phyloP scores from a whole-genome alignment of 2,113 vertebrate genomes.

The Nannospalax galili region DNA sequence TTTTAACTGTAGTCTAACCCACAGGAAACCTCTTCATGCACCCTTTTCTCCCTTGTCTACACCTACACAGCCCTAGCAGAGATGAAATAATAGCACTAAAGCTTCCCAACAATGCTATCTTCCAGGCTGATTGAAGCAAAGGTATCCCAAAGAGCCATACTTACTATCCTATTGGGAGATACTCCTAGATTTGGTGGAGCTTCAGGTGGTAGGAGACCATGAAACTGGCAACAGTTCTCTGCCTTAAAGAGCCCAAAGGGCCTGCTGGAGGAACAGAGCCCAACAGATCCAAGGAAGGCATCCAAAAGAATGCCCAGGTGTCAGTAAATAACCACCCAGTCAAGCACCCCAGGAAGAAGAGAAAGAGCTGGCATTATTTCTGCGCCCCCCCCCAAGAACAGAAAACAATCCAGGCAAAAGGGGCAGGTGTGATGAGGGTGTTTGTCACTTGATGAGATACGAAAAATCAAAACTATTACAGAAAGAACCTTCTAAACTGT shows the following conservation, averaged over 20 bases:
- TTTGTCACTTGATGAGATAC: slow-evolving; percentile 1
- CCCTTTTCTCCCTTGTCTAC: neutral
- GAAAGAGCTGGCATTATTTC: neutral
- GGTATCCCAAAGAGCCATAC: neutral
- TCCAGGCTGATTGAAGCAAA: neutral
- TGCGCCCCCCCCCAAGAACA: neutral
- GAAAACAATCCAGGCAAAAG: neutral
- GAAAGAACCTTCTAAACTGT: neutral
- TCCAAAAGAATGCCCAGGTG: neutral
- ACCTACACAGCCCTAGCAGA: neutral
- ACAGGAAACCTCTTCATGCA: neutral
- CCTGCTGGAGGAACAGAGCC: neutral
- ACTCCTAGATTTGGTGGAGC: neutral
- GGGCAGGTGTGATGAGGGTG: neutral
- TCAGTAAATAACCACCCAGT: slow-evolving; percentile 18
- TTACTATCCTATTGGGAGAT: neutral
- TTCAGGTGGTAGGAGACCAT: neutral
- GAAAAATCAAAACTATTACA: neutral
- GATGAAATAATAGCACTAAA: neutral
- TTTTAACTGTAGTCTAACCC: neutral
- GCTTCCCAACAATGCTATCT: neutral
- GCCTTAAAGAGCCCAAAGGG: neutral
- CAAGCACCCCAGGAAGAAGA: neutral
- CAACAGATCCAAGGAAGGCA: neutral
- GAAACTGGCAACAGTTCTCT: neutral